These are phyloP conservation scores for Lethrus apterus DNA, from an alignment of 1,140 invertebrate genomes.

Conservation along the genomic window DNA sequence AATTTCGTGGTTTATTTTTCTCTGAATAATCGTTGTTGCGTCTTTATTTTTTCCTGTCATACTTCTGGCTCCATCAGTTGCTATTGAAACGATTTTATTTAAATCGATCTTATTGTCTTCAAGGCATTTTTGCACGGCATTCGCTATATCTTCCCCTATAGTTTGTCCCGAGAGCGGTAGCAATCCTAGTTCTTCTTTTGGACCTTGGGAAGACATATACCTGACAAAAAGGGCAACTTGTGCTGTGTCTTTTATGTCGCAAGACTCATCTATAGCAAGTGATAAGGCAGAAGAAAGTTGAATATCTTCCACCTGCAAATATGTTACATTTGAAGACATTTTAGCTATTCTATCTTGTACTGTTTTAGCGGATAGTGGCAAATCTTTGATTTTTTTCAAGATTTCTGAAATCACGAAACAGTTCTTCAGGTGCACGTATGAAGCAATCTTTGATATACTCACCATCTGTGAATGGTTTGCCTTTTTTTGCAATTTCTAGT, in stretches of 20 bases:
- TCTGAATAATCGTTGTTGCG: too few relatives aligned
- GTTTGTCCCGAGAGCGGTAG: too few relatives aligned
- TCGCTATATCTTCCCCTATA: too few relatives aligned
- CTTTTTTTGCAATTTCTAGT: constrained; percentile 24
- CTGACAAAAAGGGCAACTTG: constrained; percentile 31
- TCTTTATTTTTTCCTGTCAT: too few relatives aligned
- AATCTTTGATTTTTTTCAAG: constrained; percentile 3
- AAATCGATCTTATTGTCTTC: too few relatives aligned
- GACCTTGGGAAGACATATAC: too few relatives aligned
- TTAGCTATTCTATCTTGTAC: constrained; percentile 27
- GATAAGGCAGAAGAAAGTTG: constrained; percentile 22
- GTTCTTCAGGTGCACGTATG: too few relatives aligned
- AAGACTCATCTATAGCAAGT: too few relatives aligned
- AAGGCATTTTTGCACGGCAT: too few relatives aligned
- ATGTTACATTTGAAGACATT: constrained; percentile 30
- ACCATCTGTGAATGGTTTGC: constrained; percentile 35
- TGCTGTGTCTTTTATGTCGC: constrained; percentile 30
- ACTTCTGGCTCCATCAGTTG: too few relatives aligned
- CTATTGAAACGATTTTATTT: too few relatives aligned
- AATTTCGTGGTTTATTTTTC: constrained; percentile 34
- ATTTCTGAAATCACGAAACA: neutral
- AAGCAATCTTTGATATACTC: constrained; percentile 30
- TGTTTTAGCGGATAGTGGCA: constrained; percentile 19
- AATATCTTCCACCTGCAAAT: constrained; percentile 25
- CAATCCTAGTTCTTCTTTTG: too few relatives aligned